Evolutionary conservation across 1,140 invertebrate genomes (phyloP), one percentile per base, ranked within the genome.

Genomic region (Hesperophylax magnus): DNA sequence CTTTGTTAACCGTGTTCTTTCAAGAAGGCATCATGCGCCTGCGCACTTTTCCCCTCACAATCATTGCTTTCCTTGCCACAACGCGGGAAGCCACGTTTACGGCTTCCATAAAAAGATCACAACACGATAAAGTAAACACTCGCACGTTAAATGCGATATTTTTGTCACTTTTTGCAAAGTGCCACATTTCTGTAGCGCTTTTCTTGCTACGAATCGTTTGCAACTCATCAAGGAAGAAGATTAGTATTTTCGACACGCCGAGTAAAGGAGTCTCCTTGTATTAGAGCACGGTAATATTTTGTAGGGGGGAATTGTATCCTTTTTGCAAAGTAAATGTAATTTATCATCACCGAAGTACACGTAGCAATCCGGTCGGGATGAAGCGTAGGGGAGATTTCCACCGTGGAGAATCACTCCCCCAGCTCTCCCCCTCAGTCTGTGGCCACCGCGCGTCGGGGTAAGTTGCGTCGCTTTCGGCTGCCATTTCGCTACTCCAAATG

Each of bases 1-100:
- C 78, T 80, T 80, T 80, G 78, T 80, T 80, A 80, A 76, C 78
- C 71, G 78, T 75, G 78, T 80, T 39, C 71, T 80, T 75, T 58
- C n/a, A 34, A 56, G 53, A 67, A 60, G 54, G 53, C 54, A 47
- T 60, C 31, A 5, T 31, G 71, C 78, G 78, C 56, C n/a, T 53
- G 78, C 78, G 78, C 71, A 39, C 18, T 39, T 75, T 67, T 54
- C 78, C 78, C 78, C 78, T 53, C 27, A 60, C 22, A 15, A n/a
- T 65, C 24, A 24, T 24, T 65, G 72, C 24, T 60, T 31, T 31
- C n/a, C 47, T 54, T n/a, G 5, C 17, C 27, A 69, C 34, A 47
- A 69, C 52, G 17, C 2, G n/a, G 11, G n/a, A 69, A 69, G 8
- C 6, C 18, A 61, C 6, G 18, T 61, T 14, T 18, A 20, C 24